Evolutionary conservation across 2,113 vertebrate species (phyloP), one percentile per base, ranked within the genome.

Genomic region (Suncus etruscus): DNA sequence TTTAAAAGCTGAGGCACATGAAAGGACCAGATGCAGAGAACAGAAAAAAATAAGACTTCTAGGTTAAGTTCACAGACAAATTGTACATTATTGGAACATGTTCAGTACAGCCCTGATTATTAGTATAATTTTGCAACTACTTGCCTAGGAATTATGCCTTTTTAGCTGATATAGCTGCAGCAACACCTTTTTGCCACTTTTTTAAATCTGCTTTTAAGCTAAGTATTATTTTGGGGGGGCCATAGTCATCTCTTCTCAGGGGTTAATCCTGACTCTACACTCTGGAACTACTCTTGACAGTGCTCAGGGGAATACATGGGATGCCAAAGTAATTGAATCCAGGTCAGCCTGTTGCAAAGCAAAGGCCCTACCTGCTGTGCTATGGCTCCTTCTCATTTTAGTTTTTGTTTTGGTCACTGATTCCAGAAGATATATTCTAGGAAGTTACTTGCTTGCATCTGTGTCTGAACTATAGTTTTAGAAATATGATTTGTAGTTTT

Each of bases 31-130:
- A 6, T 29, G 22, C 8, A 31, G 7, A 58, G 16, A 15, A 18
- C 31, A 63, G 31, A 3, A 31, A 11, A 58, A 16, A 50, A 45
- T 22, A 66, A 8, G 50, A 31, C 58, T 61, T 3, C 25, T 29
- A 15, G 2, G 32, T 72, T 39, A 79, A n/a, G 85, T 15, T 20
- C 1, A 10, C 1, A 58, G 45, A 24, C 32, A 27, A 10, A 50
- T 31, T 8, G 24, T 8, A 61, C 0, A 45, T 10, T 2, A 1
- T 8, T n/a, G 14, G 25, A 10, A 16, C 1, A 22, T 25, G 27
- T 0, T 2, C 5, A 11, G 6, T 24, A 4, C 0, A 7, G 5
- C 1, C 11, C 4, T 50, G 20, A 9, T 29, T 72, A 18, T 45
- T 47, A 48, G 9, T 6, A 1, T 11, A 1, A 10, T 1, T 4